These are phyloP conservation scores for Drosophila tripunctata DNA, from an alignment of 2,888 invertebrate genomes.

Conservation along the genomic window DNA sequence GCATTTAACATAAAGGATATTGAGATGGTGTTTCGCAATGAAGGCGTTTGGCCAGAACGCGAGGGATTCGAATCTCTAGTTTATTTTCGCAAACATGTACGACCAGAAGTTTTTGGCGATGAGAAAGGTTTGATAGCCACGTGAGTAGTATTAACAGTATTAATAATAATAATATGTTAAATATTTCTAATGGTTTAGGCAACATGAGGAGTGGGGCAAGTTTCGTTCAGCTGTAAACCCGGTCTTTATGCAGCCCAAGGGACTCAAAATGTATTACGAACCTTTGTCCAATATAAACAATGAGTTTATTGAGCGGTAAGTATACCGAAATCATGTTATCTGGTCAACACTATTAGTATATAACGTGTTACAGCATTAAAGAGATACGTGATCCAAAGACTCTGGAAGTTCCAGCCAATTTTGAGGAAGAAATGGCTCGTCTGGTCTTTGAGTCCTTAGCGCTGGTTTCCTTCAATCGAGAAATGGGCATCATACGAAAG, in stretches of 20 bases:
- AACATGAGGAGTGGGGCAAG: conserved; percentile 86
- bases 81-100: conserved; percentile 66
- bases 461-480: conserved; percentile 82
- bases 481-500: conserved; percentile 72
- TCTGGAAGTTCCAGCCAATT: conserved; percentile 84
- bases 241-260: conserved; percentile 87
- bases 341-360: not conserved
- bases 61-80: conserved; percentile 81
- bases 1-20: conserved; percentile 85
- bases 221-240: conserved; percentile 86
- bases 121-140: conserved; percentile 40
- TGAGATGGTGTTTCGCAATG: conserved; percentile 84
- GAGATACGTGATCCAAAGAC: conserved; percentile 55
- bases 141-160: conserved; percentile 32
- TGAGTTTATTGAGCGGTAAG: conserved; percentile 81
- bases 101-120: conserved; percentile 53
- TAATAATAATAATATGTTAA: not conserved
- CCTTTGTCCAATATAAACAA: conserved; percentile 82
- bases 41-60: conserved; percentile 84
- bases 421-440: conserved; percentile 85
- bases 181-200: conserved; percentile 79
- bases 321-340: too few relatives aligned
- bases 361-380: conserved; percentile 79
- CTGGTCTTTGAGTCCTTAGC: conserved; percentile 86
- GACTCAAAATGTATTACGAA: conserved; percentile 85